Evolutionary conservation across 2,888 invertebrate genomes (phyloP).

Genomic region (Muschampia plurimacula): DNA sequence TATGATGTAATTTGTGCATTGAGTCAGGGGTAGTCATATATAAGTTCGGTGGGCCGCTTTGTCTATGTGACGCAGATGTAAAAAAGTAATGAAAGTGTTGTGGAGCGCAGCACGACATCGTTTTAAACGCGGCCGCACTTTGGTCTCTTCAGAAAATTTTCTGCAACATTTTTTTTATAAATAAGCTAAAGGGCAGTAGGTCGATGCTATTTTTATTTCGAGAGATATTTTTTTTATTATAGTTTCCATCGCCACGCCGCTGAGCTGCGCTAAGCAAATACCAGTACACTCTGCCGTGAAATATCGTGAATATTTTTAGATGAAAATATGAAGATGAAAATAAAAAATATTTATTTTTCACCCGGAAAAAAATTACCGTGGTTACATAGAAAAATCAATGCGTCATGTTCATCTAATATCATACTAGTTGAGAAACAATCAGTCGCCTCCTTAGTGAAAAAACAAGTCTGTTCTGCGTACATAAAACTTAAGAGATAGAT

Average conservation of each 20-base stretch:
- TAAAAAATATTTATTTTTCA: too few species aligned
- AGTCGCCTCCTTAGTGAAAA: too few species aligned
- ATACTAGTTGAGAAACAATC: too few species aligned
- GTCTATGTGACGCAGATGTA: slow-evolving; percentile 33
- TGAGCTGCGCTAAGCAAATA: slow-evolving; percentile 19
- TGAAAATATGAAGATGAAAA: slow-evolving; percentile 4
- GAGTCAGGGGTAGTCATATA: slow-evolving; percentile 9
- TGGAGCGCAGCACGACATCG: slow-evolving; percentile 8
- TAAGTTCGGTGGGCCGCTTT: slow-evolving; percentile 32
- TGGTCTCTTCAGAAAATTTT: slow-evolving; percentile 33
- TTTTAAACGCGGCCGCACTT: slow-evolving; percentile 23
- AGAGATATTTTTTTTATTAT: slow-evolving; percentile 28
- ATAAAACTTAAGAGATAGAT: too few species aligned
- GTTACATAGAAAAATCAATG: too few species aligned
- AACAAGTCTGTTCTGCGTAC: too few species aligned
- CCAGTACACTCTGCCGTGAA: slow-evolving; percentile 6
- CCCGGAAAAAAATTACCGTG: background rate
- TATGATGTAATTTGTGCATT: background rate
- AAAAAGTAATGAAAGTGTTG: slow-evolving; percentile 36
- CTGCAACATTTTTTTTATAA: slow-evolving; percentile 26
- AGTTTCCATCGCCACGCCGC: background rate
- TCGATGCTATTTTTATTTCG: slow-evolving; percentile 21
- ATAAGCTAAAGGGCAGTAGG: slow-evolving; percentile 32
- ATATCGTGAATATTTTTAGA: slow-evolving; percentile 21
- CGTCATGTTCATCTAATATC: too few species aligned